Evolutionary conservation across 2,888 invertebrate genomes (phyloP), one percentile per base, ranked within the genome.

Genomic region (Drosophila anomalata): DNA sequence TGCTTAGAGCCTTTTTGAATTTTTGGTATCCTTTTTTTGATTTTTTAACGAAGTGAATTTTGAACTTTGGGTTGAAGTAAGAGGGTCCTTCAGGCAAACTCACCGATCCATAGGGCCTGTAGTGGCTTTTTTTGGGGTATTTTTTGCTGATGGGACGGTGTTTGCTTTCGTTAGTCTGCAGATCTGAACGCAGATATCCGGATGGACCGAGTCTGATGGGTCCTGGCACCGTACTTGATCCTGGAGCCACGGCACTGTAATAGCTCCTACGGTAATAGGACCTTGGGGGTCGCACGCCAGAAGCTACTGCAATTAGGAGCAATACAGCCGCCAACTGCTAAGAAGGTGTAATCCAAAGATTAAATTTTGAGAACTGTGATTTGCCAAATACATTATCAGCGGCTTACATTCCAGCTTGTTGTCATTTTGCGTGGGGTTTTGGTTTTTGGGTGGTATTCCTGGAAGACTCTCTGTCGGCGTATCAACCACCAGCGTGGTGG

Each of bases 121-220:
- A 90, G 3, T 75, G 76, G 0, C 65, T 70, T 46, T 90, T 90
- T 75, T 90, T 90, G 6, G 78, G 71, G 44, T 68, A 71, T 46
- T 88, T 77, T 42, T 78, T 84, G 47, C 39, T 48, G n/a, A 88
- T 72, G 17, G 81, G 88, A 6, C 85, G 88, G 4, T 79, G 88
- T 50, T 89, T 90, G 60, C 87, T 89, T 57, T 90, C 90, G 14
- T 89, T 88, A 7, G 77, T 68, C 47, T 81, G 75, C 55, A 89
- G 73, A 74, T 90, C 90, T 12, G 77, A 66, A 6, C 78, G 58
- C 14, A 68, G 62, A 22, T 79, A 85, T 2, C 80, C 67, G 20
- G 88, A 63, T 1, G 86, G 82, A 7, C 72, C 76, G 36, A 86
- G 17, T 17, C 78, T 76, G 24, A 82, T 72, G 1, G 89, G 76